Base-by-base conservation (phyloP, 1,140 invertebrate genomes). In the Drosophila santomea region DNA sequence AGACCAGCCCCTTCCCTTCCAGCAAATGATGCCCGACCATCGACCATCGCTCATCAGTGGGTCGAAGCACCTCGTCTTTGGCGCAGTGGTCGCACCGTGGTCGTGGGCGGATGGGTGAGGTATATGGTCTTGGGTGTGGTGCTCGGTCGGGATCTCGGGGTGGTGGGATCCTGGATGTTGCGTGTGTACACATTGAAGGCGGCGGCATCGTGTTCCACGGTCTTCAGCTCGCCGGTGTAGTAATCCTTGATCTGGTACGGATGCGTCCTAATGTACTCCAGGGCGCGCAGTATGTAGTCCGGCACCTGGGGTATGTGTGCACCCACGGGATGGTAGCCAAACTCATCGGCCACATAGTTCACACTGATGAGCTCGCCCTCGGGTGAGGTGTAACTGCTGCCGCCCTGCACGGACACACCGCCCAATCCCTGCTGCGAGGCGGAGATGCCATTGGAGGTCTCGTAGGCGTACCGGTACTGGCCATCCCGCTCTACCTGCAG, bases 391-490 rank as follows among this genome's bases (percentile, higher is more conserved):
- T 86, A 92, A 28, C 74, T 82, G 14, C 72, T 75, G 5, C 77
- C 72, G 14, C 91, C 91, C 39, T 92, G 76, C 1, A 91, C 66
- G 3, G 76, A 54, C 3, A 74, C 57, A 11, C 89, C 91, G 7
- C 78, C 88, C 10, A 81, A n/a, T 12, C 94, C 94, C 23, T 91
- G 80, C 51, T 95, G 94, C 44, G 93, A 91, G 4, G 93, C 94
- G 20, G 92, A 90, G 74, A 95, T 95, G 8, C 95, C 95, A 80
- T 95, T 95, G 23, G 93, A 94, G 36, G 94, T 94, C 73, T 94
- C 91, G 76, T 95, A 96, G 14, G 72, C 71, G 56, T 91, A 92
- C 12, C 56, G 78, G 75, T 91, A 92, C 68, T 94, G 95, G 67
- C 93, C 94, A 71, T 95, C 94, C n/a, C 60, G 58, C 8, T 80